Evolutionary conservation across 2,797 vertebrate genomes (phyloP).

Genomic region (Sebastolobus altivelis): DNA sequence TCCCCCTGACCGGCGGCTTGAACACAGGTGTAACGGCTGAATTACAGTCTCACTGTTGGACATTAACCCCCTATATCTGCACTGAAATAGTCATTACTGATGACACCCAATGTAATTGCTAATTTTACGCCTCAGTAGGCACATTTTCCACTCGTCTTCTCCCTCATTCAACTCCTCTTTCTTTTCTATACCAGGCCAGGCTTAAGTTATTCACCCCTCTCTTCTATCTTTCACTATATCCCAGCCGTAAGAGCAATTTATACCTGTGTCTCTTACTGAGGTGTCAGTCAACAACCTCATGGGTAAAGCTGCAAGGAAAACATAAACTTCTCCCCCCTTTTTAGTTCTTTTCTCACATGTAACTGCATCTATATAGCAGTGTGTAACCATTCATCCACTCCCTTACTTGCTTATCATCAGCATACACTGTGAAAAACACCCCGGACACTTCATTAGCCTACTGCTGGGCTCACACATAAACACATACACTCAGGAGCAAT

Average conservation of each 20-base stretch:
- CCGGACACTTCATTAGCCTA: slow-evolving; percentile 50
- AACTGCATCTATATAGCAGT: slow-evolving; percentile 12
- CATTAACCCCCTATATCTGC: slow-evolving; percentile 94
- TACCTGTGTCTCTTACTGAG: slow-evolving; percentile 84
- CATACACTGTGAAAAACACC: slow-evolving; percentile 42
- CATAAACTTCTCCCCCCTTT: slow-evolving; percentile 17
- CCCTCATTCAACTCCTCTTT: slow-evolving; percentile 75
- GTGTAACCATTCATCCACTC: slow-evolving; percentile 26
- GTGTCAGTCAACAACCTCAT: slow-evolving; percentile 77
- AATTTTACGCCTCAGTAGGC: slow-evolving; percentile 95
- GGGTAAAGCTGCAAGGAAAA: slow-evolving; percentile 39
- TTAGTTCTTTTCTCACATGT: slow-evolving; percentile 1
- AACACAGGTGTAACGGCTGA: slow-evolving; percentile 94
- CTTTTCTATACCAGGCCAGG: slow-evolving; percentile 84
- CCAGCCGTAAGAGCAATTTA: slow-evolving; percentile 88
- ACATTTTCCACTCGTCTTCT: slow-evolving; percentile 91
- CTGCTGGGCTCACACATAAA: slow-evolving; percentile 42
- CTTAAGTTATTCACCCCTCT: slow-evolving; percentile 91
- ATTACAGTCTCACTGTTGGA: slow-evolving; percentile 91
- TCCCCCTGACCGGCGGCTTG: slow-evolving; percentile 85
- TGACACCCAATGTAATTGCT: slow-evolving; percentile 97
- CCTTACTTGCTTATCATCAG: slow-evolving; percentile 36
- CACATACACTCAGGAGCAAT: slow-evolving; percentile 51
- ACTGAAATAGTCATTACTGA: slow-evolving; percentile 98
- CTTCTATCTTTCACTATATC: slow-evolving; percentile 70